phyloP scores from a whole-genome alignment of 2,888 invertebrate genomes.

The Ceraclea dissimilis region DNA sequence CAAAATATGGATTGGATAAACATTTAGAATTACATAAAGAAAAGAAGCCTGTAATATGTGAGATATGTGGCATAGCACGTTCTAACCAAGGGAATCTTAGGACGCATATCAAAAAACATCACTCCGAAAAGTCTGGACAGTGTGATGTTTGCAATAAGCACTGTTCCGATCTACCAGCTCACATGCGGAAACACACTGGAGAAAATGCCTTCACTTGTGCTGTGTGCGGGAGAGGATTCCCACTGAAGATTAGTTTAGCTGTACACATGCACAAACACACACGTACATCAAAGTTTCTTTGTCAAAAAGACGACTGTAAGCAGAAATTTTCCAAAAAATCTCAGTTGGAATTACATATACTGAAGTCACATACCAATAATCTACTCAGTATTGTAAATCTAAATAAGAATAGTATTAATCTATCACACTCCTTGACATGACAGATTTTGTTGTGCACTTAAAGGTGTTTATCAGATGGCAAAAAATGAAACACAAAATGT shows the following conservation, averaged over 20 bases:
- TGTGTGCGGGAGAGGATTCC: constrained; percentile 10
- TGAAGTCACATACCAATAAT: constrained; percentile 15
- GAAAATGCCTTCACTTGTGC: constrained; percentile 41
- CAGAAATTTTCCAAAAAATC: constrained; percentile 11
- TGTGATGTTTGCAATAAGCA: constrained; percentile 48
- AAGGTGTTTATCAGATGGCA: too few species aligned
- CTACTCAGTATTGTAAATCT: too few species aligned
- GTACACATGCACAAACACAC: constrained; percentile 17
- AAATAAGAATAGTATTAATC: not conserved
- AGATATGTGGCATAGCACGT: constrained; percentile 43
- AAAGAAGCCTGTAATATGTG: constrained; percentile 38
- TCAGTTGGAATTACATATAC: constrained; percentile 15
- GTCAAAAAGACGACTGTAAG: constrained; percentile 9
- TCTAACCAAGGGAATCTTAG: constrained; percentile 35
- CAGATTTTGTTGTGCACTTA: too few species aligned
- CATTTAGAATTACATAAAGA: constrained; percentile 45
- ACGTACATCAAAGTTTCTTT: constrained; percentile 8
- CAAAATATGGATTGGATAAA: constrained; percentile 43
- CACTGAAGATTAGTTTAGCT: constrained; percentile 10
- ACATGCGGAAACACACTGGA: constrained; percentile 52
- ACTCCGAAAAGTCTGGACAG: constrained; percentile 27
- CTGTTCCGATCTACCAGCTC: constrained; percentile 47
- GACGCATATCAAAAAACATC: constrained; percentile 19
- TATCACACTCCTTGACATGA: too few species aligned
- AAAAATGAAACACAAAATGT: too few species aligned